These are phyloP conservation scores for Sphaerophoria taeniata DNA, from an alignment of 2,888 invertebrate species.

Conservation along the genomic window DNA sequence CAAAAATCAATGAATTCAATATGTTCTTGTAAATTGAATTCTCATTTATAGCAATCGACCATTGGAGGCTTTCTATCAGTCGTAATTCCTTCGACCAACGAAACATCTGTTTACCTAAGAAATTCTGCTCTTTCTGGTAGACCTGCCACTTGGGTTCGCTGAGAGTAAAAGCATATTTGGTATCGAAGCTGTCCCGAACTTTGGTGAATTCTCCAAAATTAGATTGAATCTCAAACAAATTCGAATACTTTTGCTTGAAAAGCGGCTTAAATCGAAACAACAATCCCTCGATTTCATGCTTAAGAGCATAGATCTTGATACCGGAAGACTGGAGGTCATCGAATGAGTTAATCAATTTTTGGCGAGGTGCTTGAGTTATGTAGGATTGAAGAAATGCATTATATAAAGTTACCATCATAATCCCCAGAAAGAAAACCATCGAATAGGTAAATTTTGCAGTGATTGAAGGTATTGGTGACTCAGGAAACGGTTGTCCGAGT, in stretches of 20 bases:
- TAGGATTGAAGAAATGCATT: slow-evolving; percentile 4
- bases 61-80: background rate
- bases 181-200: background rate
- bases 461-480: background rate
- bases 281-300: background rate
- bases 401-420: background rate
- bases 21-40: background rate
- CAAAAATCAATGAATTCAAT: background rate
- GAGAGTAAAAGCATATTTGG: slow-evolving; percentile 6
- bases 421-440: background rate
- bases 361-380: background rate
- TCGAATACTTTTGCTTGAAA: background rate
- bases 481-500: slow-evolving; percentile 3
- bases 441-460: background rate
- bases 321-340: background rate
- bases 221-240: background rate
- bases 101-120: slow-evolving; percentile 30
- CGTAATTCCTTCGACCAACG: slow-evolving; percentile 12
- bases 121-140: slow-evolving; percentile 18
- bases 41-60: background rate
- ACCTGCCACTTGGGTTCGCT: background rate
- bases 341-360: background rate
- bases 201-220: background rate
- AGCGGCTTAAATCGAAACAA: background rate
- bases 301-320: background rate